Evolutionary conservation across 2,888 invertebrate genomes (phyloP).

Genomic region (Sphaerophoria taeniata): DNA sequence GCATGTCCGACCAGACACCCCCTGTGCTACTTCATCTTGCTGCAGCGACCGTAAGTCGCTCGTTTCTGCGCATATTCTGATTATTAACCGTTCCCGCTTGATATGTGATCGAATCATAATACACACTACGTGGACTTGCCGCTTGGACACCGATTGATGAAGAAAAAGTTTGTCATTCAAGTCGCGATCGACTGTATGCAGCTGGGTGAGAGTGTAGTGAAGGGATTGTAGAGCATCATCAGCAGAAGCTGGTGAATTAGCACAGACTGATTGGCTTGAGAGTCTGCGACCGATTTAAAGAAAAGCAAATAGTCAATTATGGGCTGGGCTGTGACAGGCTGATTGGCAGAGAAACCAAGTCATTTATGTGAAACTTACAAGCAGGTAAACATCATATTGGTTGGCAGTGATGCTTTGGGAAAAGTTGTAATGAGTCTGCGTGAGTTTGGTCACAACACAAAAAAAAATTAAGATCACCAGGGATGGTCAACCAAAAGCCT

Average conservation of each 20-base stretch:
- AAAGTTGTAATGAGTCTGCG: constrained; percentile 46
- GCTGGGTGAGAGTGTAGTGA: constrained; percentile 31
- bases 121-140: neutral
- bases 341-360: constrained; percentile 71
- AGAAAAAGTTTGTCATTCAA: constrained; percentile 67
- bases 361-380: constrained; percentile 68
- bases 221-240: neutral
- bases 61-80: constrained; percentile 67
- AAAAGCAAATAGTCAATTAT: constrained; percentile 64
- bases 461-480: constrained; percentile 23
- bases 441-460: constrained; percentile 42
- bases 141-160: constrained; percentile 23
- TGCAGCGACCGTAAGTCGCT: constrained; percentile 53
- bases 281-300: constrained; percentile 41
- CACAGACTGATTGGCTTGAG: constrained; percentile 69
- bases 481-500: constrained; percentile 3
- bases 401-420: constrained; percentile 51
- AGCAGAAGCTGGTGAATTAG: constrained; percentile 20
- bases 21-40: constrained; percentile 64
- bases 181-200: constrained; percentile 53
- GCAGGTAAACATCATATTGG: constrained; percentile 35
- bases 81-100: constrained; percentile 45
- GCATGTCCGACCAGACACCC: constrained; percentile 31
- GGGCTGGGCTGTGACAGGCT: constrained; percentile 72
- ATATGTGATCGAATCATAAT: neutral